Percentiles rank a stretch among this genome's conserved stretches.
phyloP scores from a whole-genome alignment of 2,888 invertebrate species.

The Rhagophthalmus giganteus region DNA sequence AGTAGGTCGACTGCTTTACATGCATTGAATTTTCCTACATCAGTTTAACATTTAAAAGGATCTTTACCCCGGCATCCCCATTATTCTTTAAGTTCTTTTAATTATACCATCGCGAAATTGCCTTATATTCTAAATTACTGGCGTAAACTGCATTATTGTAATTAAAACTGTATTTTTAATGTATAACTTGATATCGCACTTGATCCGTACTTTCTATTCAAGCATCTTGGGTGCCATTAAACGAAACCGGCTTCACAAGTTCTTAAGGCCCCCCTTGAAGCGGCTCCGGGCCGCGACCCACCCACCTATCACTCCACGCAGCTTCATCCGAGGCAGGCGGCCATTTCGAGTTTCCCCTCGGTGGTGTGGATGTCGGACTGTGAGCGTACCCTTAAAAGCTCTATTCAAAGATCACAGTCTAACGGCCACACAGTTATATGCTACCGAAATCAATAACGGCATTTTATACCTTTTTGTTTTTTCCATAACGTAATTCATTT shows the following conservation, averaged over 20 bases:
- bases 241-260: conserved; percentile 40
- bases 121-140: no score
- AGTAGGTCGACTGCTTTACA: conserved; percentile 50
- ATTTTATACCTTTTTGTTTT: conserved; percentile 42
- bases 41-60: conserved; percentile 26
- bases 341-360: conserved; percentile 48
- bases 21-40: conserved; percentile 53
- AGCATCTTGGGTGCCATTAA: conserved; percentile 36
- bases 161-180: conserved; percentile 26
- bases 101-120: background rate
- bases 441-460: conserved; percentile 74
- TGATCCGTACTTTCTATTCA: conserved; percentile 23
- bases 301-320: conserved; percentile 41
- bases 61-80: conserved; percentile 12
- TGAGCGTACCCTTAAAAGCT: conserved; percentile 30
- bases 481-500: conserved; percentile 36
- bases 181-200: conserved; percentile 21
- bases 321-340: conserved; percentile 46
- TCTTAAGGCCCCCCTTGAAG: conserved; percentile 33
- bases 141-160: conserved; percentile 1
- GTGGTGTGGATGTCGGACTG: conserved; percentile 42
- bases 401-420: conserved; percentile 44
- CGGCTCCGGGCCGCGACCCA: conserved; percentile 30
- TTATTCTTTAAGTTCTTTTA: conserved; percentile 8
- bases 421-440: conserved; percentile 63